phyloP scores from a whole-genome alignment of 2,113 vertebrate species.

The Marcusenius ussheri region DNA sequence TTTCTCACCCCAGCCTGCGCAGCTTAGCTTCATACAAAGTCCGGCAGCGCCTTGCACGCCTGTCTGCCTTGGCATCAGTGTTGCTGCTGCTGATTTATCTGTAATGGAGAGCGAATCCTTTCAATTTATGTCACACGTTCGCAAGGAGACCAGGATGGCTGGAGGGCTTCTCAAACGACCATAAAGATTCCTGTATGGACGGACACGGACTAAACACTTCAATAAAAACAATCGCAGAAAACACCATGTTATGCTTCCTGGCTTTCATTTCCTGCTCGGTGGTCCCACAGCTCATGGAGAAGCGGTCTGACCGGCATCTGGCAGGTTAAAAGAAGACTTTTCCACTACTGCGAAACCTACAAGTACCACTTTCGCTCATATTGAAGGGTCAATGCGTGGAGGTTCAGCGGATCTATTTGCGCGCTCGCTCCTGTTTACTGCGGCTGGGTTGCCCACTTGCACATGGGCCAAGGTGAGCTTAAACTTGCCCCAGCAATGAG shows the following conservation, averaged over 20 bases:
- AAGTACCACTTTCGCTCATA: background rate
- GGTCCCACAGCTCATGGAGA: background rate
- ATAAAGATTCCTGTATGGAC: background rate
- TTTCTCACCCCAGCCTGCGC: background rate
- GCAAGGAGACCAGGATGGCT: background rate
- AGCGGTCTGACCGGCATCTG: background rate
- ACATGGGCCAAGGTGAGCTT: no score
- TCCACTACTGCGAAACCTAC: background rate
- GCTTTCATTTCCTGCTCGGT: background rate
- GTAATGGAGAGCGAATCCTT: background rate
- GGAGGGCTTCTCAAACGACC: background rate
- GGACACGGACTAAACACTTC: background rate
- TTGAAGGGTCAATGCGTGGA: background rate
- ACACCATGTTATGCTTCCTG: background rate
- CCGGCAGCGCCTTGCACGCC: background rate
- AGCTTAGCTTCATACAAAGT: background rate
- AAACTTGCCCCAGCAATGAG: background rate
- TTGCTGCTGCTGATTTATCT: background rate
- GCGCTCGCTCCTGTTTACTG: background rate
- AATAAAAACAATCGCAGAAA: conserved; percentile 3
- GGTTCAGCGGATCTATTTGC: no score
- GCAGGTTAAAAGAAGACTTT: background rate
- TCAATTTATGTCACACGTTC: background rate
- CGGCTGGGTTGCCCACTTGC: background rate
- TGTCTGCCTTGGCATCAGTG: background rate